phyloP scores from a whole-genome alignment of 2,113 vertebrate genomes.

The Genyomyrus donnyi region DNA sequence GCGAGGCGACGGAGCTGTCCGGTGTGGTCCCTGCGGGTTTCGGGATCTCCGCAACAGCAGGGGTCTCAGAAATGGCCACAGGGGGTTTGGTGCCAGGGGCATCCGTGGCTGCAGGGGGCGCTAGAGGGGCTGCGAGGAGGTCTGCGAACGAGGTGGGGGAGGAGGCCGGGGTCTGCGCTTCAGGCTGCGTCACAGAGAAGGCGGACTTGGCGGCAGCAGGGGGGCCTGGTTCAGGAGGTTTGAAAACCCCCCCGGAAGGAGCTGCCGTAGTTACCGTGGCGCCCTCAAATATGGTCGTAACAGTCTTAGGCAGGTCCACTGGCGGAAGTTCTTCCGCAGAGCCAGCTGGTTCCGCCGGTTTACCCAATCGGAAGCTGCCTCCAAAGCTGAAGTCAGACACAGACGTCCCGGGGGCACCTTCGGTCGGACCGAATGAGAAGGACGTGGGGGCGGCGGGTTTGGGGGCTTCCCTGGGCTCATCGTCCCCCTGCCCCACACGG shows the following conservation, averaged over 20 bases:
- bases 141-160: conserved; percentile 24
- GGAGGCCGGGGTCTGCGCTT: conserved; percentile 32
- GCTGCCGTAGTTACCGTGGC: conserved; percentile 27
- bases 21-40: conserved; percentile 16
- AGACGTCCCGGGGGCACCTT: conserved; percentile 24
- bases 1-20: not conserved
- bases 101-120: conserved; percentile 27
- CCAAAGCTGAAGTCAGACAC: conserved; percentile 53
- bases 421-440: conserved; percentile 36
- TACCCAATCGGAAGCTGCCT: conserved; percentile 39
- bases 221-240: conserved; percentile 48
- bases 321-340: conserved; percentile 12
- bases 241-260: conserved; percentile 48
- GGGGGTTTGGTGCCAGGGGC: conserved; percentile 44
- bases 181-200: conserved; percentile 55
- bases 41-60: not conserved
- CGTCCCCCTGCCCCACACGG: conserved; percentile 77
- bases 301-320: conserved; percentile 36
- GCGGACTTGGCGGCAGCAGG: conserved; percentile 41
- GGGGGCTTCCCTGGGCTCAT: conserved; percentile 53
- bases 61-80: not conserved
- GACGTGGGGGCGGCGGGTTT: conserved; percentile 29
- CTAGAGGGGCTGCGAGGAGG: conserved; percentile 36
- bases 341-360: conserved; percentile 44
- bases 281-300: conserved; percentile 35